Evolutionary conservation across 2,888 invertebrate species (phyloP).

Genomic region (Rhingia campestris): DNA sequence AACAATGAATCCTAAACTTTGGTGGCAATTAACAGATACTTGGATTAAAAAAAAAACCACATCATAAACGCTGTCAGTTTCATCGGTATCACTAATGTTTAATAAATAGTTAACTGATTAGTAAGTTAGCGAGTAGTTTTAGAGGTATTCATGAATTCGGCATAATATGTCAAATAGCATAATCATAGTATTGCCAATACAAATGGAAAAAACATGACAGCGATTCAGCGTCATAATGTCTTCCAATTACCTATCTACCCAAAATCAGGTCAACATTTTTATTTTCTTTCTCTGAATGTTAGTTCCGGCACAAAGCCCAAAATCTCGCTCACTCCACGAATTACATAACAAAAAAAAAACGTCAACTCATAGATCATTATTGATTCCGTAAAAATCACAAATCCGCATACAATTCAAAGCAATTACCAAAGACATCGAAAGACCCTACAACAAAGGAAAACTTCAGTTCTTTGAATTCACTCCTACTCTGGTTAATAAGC

Average conservation of each 20-base stretch:
- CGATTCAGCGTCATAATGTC: neutral
- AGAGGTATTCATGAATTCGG: too few relatives aligned
- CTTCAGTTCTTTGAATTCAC: slow-evolving; percentile 20
- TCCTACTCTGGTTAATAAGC: slow-evolving; percentile 42
- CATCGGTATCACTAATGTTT: too few relatives aligned
- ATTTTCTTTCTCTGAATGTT: slow-evolving; percentile 16
- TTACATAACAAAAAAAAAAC: slow-evolving; percentile 33
- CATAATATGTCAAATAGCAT: too few relatives aligned
- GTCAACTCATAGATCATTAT: slow-evolving; percentile 39
- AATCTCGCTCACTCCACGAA: neutral
- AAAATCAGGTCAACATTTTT: slow-evolving; percentile 45
- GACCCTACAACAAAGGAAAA: slow-evolving; percentile 22
- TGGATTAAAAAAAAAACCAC: too few relatives aligned
- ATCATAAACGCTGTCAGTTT: too few relatives aligned
- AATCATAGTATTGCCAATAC: too few relatives aligned
- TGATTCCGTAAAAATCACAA: slow-evolving; percentile 39
- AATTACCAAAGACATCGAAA: slow-evolving; percentile 39
- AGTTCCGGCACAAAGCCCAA: slow-evolving; percentile 45
- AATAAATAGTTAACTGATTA: too few relatives aligned
- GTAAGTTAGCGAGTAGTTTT: too few relatives aligned
- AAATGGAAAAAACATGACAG: neutral
- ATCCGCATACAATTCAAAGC: slow-evolving; percentile 13
- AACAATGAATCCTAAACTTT: too few relatives aligned
- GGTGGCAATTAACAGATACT: too few relatives aligned
- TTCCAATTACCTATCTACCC: neutral